Percentiles rank a stretch among this genome's conserved stretches.
Conservation (phyloP, 2,888 invertebrate species). For the Eutolmus rufibarbis region DNA sequence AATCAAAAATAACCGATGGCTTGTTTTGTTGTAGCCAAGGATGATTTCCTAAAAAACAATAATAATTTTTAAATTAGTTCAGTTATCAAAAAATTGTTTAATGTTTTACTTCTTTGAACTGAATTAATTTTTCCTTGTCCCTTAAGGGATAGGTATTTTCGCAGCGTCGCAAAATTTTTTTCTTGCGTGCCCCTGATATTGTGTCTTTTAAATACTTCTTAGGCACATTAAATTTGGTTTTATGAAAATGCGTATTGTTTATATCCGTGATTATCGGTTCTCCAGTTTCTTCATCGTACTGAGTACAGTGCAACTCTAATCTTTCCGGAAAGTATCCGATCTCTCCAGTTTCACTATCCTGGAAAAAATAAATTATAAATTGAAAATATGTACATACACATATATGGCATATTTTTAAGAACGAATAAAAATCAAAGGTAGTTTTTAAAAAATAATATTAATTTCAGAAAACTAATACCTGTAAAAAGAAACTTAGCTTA, state of each 20-base stretch:
- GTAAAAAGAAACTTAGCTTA: no score
- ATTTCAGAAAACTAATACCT: no score
- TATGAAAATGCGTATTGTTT: slow-evolving; percentile 56
- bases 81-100: background rate
- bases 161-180: slow-evolving; percentile 4
- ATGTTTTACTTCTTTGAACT: slow-evolving; percentile 49
- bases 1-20: slow-evolving; percentile 67
- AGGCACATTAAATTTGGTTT: slow-evolving; percentile 60
- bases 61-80: background rate
- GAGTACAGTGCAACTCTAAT: slow-evolving; percentile 50
- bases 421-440: background rate
- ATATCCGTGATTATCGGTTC: slow-evolving; percentile 57
- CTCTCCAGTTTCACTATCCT: slow-evolving; percentile 62
- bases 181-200: background rate
- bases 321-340: slow-evolving; percentile 52
- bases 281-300: slow-evolving; percentile 60
- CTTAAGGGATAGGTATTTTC: slow-evolving; percentile 45
- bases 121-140: slow-evolving; percentile 47
- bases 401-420: background rate
- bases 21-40: slow-evolving; percentile 60
- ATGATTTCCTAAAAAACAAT: slow-evolving; percentile 56
- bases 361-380: background rate
- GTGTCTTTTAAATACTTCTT: slow-evolving; percentile 53
- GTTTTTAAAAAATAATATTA: no score
- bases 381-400: no score